Evolutionary conservation across 2,113 vertebrate genomes (phyloP), one percentile per base, ranked within the genome.

Genomic region (Notarius quadriscutis): DNA sequence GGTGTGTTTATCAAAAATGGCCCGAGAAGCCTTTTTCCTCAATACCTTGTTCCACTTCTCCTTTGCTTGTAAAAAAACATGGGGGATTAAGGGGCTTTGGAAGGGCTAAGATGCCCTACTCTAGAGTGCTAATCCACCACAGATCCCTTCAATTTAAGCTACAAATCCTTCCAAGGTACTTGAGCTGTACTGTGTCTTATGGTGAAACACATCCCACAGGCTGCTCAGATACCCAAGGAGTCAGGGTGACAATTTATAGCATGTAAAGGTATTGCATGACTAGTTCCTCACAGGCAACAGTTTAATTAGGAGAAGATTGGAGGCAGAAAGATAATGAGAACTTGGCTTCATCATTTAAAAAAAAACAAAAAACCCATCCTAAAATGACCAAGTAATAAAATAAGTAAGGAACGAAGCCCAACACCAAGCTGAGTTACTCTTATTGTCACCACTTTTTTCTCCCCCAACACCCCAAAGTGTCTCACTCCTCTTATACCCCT

Each of bases 61-160:
- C 58, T 15, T 71, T 78, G 84, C 67, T 34, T 83, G 30, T 65
- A 65, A 51, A 71, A 86, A 30, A 90, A 90, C 55, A 62, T 30
- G 14, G 17, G 62, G 50, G 86, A 89, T 88, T 90, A 89, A 20
- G 79, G 65, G 87, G 88, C 77, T 85, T 88, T 84, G 67, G 82
- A 81, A 87, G 88, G 81, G 88, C 74, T 81, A 88, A 91, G 87
- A 87, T 84, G 87, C 80, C 86, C 85, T 62, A 89, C 30, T 65
- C 75, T 83, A 72, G 62, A 60, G 34, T 7, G 34, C 53, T 89
- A 88, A 90, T 89, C 87, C 86, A 60, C 58, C 81, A 77, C 69
- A 87, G 81, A 91, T 88, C 88, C 86, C 81, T 85, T 41, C 60
- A 80, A 90, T 88, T 83, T 77, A 82, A 77, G 83, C 27, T 71